Evolutionary conservation across 2,888 invertebrate species (phyloP).

Genomic region (Kuschelorhynchus macadamiae): DNA sequence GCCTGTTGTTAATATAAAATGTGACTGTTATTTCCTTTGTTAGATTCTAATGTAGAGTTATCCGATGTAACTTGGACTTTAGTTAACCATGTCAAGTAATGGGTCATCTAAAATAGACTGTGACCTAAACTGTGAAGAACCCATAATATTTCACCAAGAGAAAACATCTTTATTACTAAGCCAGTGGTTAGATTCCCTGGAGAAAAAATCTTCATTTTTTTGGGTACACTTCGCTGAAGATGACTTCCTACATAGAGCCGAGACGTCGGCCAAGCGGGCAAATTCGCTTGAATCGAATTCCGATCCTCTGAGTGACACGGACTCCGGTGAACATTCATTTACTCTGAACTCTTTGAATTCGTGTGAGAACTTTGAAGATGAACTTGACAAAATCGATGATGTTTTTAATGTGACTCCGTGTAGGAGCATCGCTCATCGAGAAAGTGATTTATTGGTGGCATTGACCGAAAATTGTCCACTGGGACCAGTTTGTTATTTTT

Average conservation of each 20-base stretch:
- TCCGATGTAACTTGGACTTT: neutral
- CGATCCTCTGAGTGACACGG: slow-evolving; percentile 57
- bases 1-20: too few species aligned
- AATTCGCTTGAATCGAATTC: slow-evolving; percentile 61
- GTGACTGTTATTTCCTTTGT: too few species aligned
- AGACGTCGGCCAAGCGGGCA: slow-evolving; percentile 56
- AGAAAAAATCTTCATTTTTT: slow-evolving; percentile 64
- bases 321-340: slow-evolving; percentile 48
- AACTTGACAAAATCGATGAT: slow-evolving; percentile 44
- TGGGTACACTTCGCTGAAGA: slow-evolving; percentile 65
- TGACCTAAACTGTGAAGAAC: slow-evolving; percentile 26
- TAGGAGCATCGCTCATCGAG: slow-evolving; percentile 68
- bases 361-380: slow-evolving; percentile 44
- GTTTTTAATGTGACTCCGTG: slow-evolving; percentile 59
- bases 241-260: slow-evolving; percentile 47
- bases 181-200: slow-evolving; percentile 65
- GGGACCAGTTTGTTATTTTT: slow-evolving; percentile 68
- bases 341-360: slow-evolving; percentile 41
- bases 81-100: slow-evolving; percentile 25
- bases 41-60: slow-evolving; percentile 6
- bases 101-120: slow-evolving; percentile 18
- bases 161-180: slow-evolving; percentile 56
- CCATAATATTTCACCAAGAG: slow-evolving; percentile 28
- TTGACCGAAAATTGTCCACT: slow-evolving; percentile 67
- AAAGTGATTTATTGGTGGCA: slow-evolving; percentile 67